phyloP scores from a whole-genome alignment of 2,797 vertebrate species.

The Halcyon chelicuti region DNA sequence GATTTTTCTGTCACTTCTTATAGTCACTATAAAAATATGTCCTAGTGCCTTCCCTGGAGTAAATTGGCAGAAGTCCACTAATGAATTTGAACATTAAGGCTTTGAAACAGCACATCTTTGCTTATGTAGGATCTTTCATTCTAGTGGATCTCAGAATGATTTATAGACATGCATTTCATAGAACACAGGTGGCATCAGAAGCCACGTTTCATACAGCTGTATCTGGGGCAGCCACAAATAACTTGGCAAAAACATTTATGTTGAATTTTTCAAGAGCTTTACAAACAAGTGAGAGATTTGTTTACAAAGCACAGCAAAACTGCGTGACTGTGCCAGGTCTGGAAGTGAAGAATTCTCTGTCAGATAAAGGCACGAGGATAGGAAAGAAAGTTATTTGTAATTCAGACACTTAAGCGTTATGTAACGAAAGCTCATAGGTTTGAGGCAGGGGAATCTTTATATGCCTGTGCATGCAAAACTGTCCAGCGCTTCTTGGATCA shows the following conservation, averaged over 20 bases:
- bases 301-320: conserved; percentile 19
- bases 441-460: not conserved
- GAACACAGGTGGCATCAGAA: conserved; percentile 10
- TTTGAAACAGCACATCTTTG: not conserved
- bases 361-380: not conserved
- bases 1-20: not conserved
- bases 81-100: not conserved
- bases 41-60: not conserved
- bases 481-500: not conserved
- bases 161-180: not conserved
- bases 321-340: not conserved
- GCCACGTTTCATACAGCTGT: not conserved
- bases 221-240: not conserved
- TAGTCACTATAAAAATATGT: not conserved
- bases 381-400: not conserved
- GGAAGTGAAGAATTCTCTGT: not conserved
- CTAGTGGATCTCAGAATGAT: not conserved
- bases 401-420: not conserved
- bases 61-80: not conserved
- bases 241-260: not conserved
- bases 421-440: not conserved
- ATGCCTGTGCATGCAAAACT: not conserved
- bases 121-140: not conserved
- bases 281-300: not conserved
- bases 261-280: conserved; percentile 4